A percentile compares a stretch with the other conserved stretches of the same genome.
Evolutionary conservation across 2,888 invertebrate species (phyloP).

Genomic region (Uropetala carovei): DNA sequence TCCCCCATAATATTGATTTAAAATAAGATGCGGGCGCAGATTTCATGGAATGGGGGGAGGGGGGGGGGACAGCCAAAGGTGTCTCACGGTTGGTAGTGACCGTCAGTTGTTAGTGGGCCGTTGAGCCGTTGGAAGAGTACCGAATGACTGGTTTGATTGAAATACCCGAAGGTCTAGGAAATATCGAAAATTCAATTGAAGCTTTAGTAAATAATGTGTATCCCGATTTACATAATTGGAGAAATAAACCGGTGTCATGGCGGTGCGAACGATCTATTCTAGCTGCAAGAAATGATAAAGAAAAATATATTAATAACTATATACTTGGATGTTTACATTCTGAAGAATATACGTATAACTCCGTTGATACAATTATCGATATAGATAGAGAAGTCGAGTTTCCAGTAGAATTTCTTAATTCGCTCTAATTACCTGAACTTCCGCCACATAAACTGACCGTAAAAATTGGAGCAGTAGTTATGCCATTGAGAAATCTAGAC

Average conservation of each 20-base stretch:
- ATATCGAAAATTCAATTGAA: too few species aligned
- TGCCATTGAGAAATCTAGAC: constrained; percentile 69
- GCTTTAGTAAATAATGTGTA: too few species aligned
- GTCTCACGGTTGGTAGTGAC: too few species aligned
- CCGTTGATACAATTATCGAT: constrained; percentile 66
- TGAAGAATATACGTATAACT: constrained; percentile 49
- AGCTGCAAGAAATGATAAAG: background rate
- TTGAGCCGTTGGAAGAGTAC: too few species aligned
- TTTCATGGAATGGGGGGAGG: too few species aligned
- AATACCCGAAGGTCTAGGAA: too few species aligned
- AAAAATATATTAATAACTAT: background rate
- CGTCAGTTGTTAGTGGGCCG: too few species aligned
- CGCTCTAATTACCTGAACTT: constrained; percentile 68
- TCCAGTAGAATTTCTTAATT: constrained; percentile 67
- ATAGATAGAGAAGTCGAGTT: constrained; percentile 65
- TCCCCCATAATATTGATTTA: too few species aligned
- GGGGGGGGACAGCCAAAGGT: too few species aligned
- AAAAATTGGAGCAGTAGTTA: constrained; percentile 69
- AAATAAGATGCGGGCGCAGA: too few species aligned
- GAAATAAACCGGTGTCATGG: background rate
- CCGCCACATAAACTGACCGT: constrained; percentile 67
- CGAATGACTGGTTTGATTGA: too few species aligned
- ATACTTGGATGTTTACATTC: background rate
- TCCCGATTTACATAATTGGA: background rate
- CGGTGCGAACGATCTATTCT: background rate